Evolutionary conservation across 2,797 vertebrate genomes (phyloP).

Genomic region (Sciurus carolinensis): DNA sequence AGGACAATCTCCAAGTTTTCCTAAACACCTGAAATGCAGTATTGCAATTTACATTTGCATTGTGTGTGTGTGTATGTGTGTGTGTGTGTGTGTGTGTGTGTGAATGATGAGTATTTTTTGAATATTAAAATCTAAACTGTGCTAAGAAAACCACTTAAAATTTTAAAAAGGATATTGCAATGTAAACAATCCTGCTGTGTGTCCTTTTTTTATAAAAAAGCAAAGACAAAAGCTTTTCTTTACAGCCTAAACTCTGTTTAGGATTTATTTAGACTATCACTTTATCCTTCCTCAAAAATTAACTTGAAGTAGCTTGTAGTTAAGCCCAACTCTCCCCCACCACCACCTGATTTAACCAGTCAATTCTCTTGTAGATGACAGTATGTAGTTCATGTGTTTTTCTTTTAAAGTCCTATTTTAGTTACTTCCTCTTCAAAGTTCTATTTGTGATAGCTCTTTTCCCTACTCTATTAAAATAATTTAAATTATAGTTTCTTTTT

Average conservation of each 20-base stretch:
- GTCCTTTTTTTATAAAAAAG: not conserved
- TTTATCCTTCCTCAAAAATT: not conserved
- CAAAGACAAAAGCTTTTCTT: not conserved
- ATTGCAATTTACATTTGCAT: not conserved
- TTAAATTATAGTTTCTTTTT: not conserved
- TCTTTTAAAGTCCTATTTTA: constrained; percentile 44
- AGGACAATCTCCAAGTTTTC: not conserved
- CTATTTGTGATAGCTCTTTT: not conserved
- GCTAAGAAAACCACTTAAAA: not conserved
- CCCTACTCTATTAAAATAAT: not conserved
- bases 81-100: not conserved
- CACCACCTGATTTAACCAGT: not conserved
- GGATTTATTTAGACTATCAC: not conserved
- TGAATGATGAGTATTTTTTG: not conserved
- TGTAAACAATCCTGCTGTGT: not conserved
- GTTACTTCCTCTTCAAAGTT: constrained; percentile 1
- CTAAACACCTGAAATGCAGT: not conserved
- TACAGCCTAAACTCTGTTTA: not conserved
- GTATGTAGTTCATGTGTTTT: not conserved
- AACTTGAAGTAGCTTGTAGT: not conserved
- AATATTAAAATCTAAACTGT: not conserved
- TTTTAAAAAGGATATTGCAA: not conserved
- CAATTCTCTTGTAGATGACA: not conserved
- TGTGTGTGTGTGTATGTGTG: not conserved
- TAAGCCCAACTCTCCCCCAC: not conserved